Base-by-base conservation (phyloP, 2,888 invertebrate species). In the Zele albiditarsus region DNA sequence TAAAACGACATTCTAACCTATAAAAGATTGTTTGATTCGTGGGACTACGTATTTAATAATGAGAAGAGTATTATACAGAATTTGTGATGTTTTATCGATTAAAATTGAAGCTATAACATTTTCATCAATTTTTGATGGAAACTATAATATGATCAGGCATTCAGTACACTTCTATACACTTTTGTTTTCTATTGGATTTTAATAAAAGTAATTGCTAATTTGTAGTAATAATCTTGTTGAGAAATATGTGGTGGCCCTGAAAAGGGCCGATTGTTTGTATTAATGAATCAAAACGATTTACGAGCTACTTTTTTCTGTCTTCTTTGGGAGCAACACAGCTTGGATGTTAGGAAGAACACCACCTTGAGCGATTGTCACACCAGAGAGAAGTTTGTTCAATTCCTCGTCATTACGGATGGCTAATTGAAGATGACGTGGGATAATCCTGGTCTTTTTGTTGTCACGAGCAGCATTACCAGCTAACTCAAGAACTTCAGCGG, bases 371-470 rank as follows among this genome's bases (percentile, higher is more conserved):
- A 96, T 95, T 14, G 95, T 95, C 0, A 95, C 95, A 58, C 94
- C 94, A 1, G 92, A 91, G 0, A 96, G 89, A 69, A 96, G 90
- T 85, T 93, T 94, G 87, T 94, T 95, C 84, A 96, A 90, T 84
- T 96, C 96, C 81, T 95, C 95, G 86, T 96, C 96, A 87, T 95
- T 95, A 16, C 94, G 91, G 77, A 96, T 93, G 60, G 95, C 95
- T 79, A 96, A 87, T 85, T 95, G 94, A 8, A 96, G 90, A 88
- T 95, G 95, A 20, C 95, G 91, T 0, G 95, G 95, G 65, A 94
- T 93, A 82, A 86, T 86, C n/a, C 92, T 91, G 1, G 92, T 91
- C 87, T 93, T 95, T 81, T 94, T 93, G 88, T 94, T 94, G 84
- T 94, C 94, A 31, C 91, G 88, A 0, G 93, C 93, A 25, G 93